Evolutionary conservation across 2,888 invertebrate genomes (phyloP), one percentile per base, ranked within the genome.

Genomic region (Dorcus hopei): DNA sequence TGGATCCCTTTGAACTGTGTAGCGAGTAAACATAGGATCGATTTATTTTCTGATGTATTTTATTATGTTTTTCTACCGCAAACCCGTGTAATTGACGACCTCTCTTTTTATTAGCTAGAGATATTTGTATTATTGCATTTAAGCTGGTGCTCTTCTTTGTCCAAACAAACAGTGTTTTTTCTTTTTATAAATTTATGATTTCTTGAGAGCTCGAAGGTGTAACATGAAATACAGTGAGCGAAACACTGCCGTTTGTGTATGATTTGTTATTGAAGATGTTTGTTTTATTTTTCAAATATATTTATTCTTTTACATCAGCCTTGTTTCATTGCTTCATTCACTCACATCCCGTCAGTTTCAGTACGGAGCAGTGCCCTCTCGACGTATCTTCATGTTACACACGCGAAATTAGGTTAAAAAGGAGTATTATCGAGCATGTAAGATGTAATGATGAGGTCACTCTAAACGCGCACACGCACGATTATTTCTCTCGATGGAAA

Each of bases 101-200:
- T 33, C 26, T 33, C 26, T 33, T 33, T 33, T 33, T 33, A 33
- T 33, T 33, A 33, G 26, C 26, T 33, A 33, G 26, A 33, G 26
- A 33, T 33, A 51, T 61, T 58, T 43, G 42, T 59, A 56, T 41
- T 52, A 56, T 52, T 56, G 58, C 57, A 60, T 60, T 62, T 62
- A 59, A 56, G 57, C 62, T 63, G 62, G 64, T 64, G 62, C 64
- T 64, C 57, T 64, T 64, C 57, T 64, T 61, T 54, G 52, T 57
- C 53, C 56, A 51, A 26, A 33, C 26, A 33, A 33, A 33, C 26
- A 33, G 26, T 33, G 5, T 33, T 33, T 33, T 33, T 33, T 33
- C 52, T 58, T 38, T 54, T 52, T 52, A 59, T 57, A 51, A 54
- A 41, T 56, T 56, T 54, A 54, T 49, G 48, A 38, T 49, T 49